Conservation (phyloP, 2,888 invertebrate genomes). For the Drosophila paranaensis region DNA sequence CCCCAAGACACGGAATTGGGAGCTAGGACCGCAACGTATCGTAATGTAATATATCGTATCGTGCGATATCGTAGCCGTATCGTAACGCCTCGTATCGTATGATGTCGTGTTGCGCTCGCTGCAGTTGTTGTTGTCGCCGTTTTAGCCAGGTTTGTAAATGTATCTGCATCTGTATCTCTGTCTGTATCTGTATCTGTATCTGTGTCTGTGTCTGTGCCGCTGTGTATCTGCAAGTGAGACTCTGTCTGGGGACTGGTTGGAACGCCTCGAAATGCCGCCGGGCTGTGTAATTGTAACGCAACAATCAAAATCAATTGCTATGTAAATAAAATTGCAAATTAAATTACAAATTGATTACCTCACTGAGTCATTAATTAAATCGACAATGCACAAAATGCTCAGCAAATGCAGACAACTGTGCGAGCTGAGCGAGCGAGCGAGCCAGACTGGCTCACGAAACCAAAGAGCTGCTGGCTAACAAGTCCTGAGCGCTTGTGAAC, state of each 20-base stretch:
- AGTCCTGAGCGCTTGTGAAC: constrained; percentile 6
- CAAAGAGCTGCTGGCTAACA: neutral
- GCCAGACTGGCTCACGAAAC: neutral
- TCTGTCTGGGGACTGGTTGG: constrained; percentile 47
- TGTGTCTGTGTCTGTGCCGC: constrained; percentile 16
- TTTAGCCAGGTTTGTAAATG: constrained; percentile 26
- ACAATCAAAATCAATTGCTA: constrained; percentile 81
- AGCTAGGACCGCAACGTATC: constrained; percentile 16
- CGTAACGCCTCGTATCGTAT: constrained; percentile 30
- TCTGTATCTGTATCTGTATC: constrained; percentile 13
- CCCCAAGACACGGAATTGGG: constrained; percentile 25
- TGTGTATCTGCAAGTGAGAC: constrained; percentile 26
- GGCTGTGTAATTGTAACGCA: constrained; percentile 74
- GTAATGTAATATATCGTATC: constrained; percentile 29
- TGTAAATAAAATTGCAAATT: constrained; percentile 81
- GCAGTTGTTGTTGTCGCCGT: constrained; percentile 14
- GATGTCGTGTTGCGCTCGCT: constrained; percentile 34
- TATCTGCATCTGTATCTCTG: constrained; percentile 1
- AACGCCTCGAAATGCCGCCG: constrained; percentile 61
- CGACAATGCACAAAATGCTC: constrained; percentile 38
- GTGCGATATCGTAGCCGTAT: constrained; percentile 26
- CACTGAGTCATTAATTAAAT: constrained; percentile 82
- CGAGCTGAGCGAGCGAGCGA: too few species aligned
- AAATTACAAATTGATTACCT: constrained; percentile 83
- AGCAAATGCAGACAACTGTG: neutral